A percentile compares a stretch with the other conserved stretches of the same genome.
These are phyloP conservation scores for Orchesella cincta DNA, from an alignment of 1,140 invertebrate genomes.

Conservation along the genomic window DNA sequence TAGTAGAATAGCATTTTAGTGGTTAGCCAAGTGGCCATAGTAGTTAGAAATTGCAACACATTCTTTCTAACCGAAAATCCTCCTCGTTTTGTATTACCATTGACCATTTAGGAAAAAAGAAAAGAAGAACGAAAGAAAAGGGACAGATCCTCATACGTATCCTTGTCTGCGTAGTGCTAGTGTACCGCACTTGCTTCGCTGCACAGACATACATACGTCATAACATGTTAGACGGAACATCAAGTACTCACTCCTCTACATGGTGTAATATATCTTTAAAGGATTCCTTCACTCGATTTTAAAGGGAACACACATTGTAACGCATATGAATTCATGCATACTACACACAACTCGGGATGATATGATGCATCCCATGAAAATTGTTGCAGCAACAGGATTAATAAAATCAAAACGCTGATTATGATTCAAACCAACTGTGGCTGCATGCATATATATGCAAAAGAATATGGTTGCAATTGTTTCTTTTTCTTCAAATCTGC, in stretches of 20 bases:
- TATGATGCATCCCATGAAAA: too few species aligned
- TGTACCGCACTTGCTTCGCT: too few species aligned
- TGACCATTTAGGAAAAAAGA: constrained; percentile 10
- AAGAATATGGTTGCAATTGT: neutral
- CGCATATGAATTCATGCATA: neutral
- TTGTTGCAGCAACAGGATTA: neutral
- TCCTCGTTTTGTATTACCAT: neutral
- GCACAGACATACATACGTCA: too few species aligned
- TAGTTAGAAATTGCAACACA: neutral
- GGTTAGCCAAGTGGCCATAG: constrained; percentile 3
- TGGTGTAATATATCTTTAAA: too few species aligned
- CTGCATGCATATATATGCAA: neutral
- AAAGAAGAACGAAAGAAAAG: neutral
- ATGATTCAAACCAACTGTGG: neutral
- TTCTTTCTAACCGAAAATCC: constrained; percentile 3
- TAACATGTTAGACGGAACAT: too few species aligned
- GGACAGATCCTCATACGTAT: too few species aligned
- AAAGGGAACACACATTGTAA: too few species aligned
- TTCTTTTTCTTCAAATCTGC: neutral
- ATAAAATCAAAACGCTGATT: neutral
- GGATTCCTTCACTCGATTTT: too few species aligned
- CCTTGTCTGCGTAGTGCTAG: too few species aligned
- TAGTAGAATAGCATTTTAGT: neutral
- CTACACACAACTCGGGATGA: too few species aligned
- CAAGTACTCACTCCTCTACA: too few species aligned